Percentiles rank a stretch among this genome's conserved stretches.
phyloP scores from a whole-genome alignment of 2,888 invertebrate genomes.

The Torymus tubicola region DNA sequence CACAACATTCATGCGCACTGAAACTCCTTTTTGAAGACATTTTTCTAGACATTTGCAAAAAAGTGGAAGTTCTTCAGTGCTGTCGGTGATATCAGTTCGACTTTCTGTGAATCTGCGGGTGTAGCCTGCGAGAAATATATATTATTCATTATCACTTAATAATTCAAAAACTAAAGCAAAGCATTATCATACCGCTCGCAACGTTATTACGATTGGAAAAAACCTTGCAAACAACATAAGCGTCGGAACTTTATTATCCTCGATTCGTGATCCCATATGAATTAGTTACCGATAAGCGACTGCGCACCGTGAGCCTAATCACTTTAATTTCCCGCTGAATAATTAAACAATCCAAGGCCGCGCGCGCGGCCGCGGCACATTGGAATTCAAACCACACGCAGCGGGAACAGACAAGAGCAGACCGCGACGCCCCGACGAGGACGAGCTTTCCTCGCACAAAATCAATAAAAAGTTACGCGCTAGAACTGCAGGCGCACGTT shows the following conservation, averaged over 20 bases:
- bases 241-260: too few species aligned
- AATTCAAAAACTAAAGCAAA: too few species aligned
- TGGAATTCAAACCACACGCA: constrained; percentile 8
- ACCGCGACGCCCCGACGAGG: too few species aligned
- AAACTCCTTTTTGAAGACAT: constrained; percentile 79
- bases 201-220: too few species aligned
- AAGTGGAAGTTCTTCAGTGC: constrained; percentile 75
- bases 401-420: constrained; percentile 30
- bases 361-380: too few species aligned
- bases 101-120: constrained; percentile 74
- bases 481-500: neutral
- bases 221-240: too few species aligned
- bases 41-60: constrained; percentile 80
- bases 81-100: constrained; percentile 76
- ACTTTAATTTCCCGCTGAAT: constrained; percentile 15
- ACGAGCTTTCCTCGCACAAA: constrained; percentile 8
- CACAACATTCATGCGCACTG: constrained; percentile 73
- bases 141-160: neutral
- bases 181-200: too few species aligned
- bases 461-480: constrained; percentile 30
- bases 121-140: constrained; percentile 69
- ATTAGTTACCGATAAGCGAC: too few species aligned
- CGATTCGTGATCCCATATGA: too few species aligned
- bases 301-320: neutral
- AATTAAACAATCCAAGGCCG: neutral